phyloP scores from a whole-genome alignment of 2,888 invertebrate species.

The Lepetodrilus schrolli region DNA sequence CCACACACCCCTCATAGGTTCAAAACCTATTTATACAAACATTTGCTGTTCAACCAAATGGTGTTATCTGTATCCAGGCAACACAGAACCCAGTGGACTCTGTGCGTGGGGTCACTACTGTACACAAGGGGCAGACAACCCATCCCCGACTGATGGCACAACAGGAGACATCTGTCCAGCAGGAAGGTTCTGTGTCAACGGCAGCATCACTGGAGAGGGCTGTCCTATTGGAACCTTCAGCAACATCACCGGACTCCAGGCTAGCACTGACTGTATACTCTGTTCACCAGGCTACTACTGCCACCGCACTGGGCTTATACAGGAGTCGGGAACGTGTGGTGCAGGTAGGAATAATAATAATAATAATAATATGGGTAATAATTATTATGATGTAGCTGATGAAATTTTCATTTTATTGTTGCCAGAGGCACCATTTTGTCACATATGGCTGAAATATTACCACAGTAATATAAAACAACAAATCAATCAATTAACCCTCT shows the following conservation, averaged over 20 bases:
- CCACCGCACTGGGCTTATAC: conserved; percentile 64
- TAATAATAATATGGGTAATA: too few relatives aligned
- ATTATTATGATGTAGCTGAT: too few relatives aligned
- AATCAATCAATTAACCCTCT: too few relatives aligned
- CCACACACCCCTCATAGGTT: too few relatives aligned
- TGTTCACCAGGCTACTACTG: conserved; percentile 72
- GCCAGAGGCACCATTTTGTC: too few relatives aligned
- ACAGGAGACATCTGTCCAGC: conserved; percentile 69
- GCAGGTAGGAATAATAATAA: too few relatives aligned
- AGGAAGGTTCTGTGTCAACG: conserved; percentile 64
- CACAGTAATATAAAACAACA: too few relatives aligned
- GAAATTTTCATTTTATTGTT: too few relatives aligned
- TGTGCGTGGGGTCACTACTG: conserved; percentile 70
- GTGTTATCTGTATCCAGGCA: conserved; percentile 54
- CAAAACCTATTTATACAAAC: too few relatives aligned
- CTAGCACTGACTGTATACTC: conserved; percentile 58
- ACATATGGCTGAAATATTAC: too few relatives aligned
- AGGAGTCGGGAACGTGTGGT: conserved; percentile 66
- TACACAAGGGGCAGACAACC: conserved; percentile 59
- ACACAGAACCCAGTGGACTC: conserved; percentile 61
- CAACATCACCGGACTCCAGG: conserved; percentile 57
- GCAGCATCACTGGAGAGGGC: conserved; percentile 62
- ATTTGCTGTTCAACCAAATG: too few relatives aligned
- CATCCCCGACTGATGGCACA: conserved; percentile 68
- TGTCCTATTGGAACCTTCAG: conserved; percentile 71